Evolutionary conservation across 2,888 invertebrate species (phyloP).

Genomic region (Orthosia gothica): DNA sequence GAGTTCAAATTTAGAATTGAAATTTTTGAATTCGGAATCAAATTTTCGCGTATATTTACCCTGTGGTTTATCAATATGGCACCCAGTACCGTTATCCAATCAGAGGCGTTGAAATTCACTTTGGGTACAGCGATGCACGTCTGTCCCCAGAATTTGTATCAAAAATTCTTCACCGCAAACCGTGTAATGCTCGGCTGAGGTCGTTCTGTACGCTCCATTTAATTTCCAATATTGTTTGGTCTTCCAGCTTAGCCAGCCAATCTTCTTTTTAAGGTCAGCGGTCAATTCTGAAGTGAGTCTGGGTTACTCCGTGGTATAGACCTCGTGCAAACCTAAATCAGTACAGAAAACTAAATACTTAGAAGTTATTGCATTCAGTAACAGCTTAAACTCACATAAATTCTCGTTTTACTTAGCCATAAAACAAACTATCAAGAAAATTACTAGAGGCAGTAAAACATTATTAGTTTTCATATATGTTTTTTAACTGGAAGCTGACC

Average conservation of each 20-base stretch:
- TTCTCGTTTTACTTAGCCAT: not conserved
- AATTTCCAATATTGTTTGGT: slow-evolving; percentile 64
- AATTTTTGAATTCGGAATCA: slow-evolving; percentile 36
- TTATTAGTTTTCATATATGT: slow-evolving; percentile 3
- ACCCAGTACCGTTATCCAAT: slow-evolving; percentile 84
- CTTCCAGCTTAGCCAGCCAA: slow-evolving; percentile 57
- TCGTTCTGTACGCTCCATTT: slow-evolving; percentile 83
- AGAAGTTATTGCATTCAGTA: not conserved
- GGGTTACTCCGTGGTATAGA: slow-evolving; percentile 6
- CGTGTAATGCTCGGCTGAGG: slow-evolving; percentile 78
- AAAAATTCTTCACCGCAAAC: slow-evolving; percentile 80
- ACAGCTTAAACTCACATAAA: not conserved
- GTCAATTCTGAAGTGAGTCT: slow-evolving; percentile 34
- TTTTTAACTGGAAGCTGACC: too few relatives aligned
- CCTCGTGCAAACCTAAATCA: slow-evolving; percentile 3
- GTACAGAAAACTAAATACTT: slow-evolving; percentile 11
- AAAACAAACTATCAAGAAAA: not conserved
- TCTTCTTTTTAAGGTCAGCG: slow-evolving; percentile 58
- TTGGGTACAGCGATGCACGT: slow-evolving; percentile 82
- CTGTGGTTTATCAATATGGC: slow-evolving; percentile 74
- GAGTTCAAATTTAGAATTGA: slow-evolving; percentile 39
- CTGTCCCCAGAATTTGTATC: slow-evolving; percentile 79
- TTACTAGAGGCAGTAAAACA: not conserved
- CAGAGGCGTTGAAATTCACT: slow-evolving; percentile 76
- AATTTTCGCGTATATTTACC: slow-evolving; percentile 67